Evolutionary conservation across 2,888 invertebrate species (phyloP).

Genomic region (Anoplius nigerrimus): DNA sequence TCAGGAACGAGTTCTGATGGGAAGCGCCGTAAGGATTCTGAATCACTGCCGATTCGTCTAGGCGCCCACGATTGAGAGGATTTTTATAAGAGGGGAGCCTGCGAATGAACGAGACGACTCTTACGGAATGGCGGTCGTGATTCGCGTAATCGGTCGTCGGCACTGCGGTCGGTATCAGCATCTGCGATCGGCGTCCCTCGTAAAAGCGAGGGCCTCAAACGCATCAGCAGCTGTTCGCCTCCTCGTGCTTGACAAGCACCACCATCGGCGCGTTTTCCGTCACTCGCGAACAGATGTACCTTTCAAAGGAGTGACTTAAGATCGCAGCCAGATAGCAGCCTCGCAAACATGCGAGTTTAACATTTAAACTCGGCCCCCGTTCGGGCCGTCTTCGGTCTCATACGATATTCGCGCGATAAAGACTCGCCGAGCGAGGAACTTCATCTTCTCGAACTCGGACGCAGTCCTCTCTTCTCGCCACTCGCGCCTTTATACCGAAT

Average conservation of each 20-base stretch:
- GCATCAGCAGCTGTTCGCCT: conserved; percentile 6
- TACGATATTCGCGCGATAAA: too few species aligned
- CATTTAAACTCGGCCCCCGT: too few species aligned
- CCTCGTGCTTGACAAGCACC: too few species aligned
- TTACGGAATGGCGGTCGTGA: not conserved
- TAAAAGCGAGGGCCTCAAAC: conserved; percentile 11
- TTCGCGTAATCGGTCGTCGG: conserved; percentile 38
- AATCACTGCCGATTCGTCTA: too few species aligned
- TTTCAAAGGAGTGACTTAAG: not conserved
- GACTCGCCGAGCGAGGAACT: too few species aligned
- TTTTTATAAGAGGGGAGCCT: not conserved
- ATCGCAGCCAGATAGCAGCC: conserved; percentile 1
- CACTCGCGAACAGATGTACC: conserved; percentile 9
- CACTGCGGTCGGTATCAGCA: conserved; percentile 19
- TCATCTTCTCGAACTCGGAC: too few species aligned
- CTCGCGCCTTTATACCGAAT: too few species aligned
- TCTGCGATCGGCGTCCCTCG: conserved; percentile 16
- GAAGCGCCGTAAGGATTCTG: too few species aligned
- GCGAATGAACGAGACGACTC: not conserved
- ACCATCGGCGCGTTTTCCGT: not conserved
- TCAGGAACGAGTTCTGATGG: too few species aligned
- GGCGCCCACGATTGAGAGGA: too few species aligned
- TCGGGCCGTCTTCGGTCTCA: too few species aligned
- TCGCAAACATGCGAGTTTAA: not conserved
- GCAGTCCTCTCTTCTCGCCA: too few species aligned